phyloP scores from a whole-genome alignment of 2,888 invertebrate species.

The Meandrusa payeni region DNA sequence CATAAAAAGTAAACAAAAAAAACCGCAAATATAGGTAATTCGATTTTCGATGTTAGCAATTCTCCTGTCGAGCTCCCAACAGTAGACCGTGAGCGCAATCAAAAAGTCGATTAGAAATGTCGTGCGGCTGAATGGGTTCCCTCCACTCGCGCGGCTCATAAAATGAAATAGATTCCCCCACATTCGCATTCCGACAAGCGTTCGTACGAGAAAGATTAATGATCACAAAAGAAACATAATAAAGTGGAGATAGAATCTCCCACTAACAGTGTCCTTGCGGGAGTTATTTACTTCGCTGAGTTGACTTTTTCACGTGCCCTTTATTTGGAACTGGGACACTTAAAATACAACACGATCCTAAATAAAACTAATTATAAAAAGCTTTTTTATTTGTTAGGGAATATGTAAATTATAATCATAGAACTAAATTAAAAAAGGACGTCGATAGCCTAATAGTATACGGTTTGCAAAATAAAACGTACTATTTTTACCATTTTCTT shows the following conservation, averaged over 20 bases:
- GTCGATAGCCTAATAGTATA: no score
- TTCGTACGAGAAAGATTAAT: slow-evolving; percentile 81
- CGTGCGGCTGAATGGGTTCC: slow-evolving; percentile 73
- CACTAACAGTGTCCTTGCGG: slow-evolving; percentile 80
- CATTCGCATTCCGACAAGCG: slow-evolving; percentile 81
- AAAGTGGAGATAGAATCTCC: slow-evolving; percentile 79
- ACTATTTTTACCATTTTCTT: no score
- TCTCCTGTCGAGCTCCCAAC: slow-evolving; percentile 52
- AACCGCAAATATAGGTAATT: slow-evolving; percentile 39
- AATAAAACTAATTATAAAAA: slow-evolving; percentile 5
- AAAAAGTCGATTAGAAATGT: slow-evolving; percentile 81
- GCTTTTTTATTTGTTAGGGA: no score
- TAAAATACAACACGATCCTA: slow-evolving; percentile 37
- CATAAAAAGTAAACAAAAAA: slow-evolving; percentile 17
- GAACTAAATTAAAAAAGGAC: no score
- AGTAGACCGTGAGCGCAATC: slow-evolving; percentile 70
- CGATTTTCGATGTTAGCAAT: slow-evolving; percentile 43
- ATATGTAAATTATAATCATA: no score
- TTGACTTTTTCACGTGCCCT: slow-evolving; percentile 74
- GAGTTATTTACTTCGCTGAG: slow-evolving; percentile 74
- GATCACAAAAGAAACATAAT: slow-evolving; percentile 82
- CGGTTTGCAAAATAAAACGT: no score
- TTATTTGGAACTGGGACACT: slow-evolving; percentile 54
- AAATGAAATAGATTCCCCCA: slow-evolving; percentile 81
- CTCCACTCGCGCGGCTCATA: slow-evolving; percentile 77